Conservation (phyloP, 2,113 vertebrate species). For the Psephotus haematonotus region DNA sequence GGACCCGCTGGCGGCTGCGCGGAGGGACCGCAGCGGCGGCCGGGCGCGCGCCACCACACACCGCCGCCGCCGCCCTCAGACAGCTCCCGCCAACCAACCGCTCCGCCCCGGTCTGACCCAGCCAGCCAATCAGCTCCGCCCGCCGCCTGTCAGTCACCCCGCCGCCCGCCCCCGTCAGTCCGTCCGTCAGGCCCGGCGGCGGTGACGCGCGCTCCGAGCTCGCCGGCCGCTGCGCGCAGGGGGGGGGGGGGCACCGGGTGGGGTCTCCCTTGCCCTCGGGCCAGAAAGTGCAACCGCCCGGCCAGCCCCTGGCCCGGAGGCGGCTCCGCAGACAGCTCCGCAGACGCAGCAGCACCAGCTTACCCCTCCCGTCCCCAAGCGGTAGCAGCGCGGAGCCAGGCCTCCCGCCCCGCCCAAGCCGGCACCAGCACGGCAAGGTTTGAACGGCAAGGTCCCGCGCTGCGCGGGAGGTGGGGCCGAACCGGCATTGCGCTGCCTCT, state of each 20-base stretch:
- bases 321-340: accelerated
- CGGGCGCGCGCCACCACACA: no score
- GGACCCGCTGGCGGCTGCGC: no score
- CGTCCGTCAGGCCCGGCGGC: no score
- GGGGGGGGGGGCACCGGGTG: no score
- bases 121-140: background rate
- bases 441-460: background rate
- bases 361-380: no score
- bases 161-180: background rate
- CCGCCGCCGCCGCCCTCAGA: accelerated
- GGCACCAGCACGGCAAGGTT: background rate
- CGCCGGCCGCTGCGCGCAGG: background rate
- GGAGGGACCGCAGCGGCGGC: no score
- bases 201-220: no score
- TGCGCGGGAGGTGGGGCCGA: background rate
- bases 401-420: no score
- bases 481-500: background rate
- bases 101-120: background rate
- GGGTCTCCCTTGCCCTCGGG: background rate
- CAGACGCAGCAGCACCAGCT: no score
- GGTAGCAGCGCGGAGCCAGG: background rate
- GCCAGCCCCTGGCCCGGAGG: accelerated
- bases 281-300: accelerated
- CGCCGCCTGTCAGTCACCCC: background rate
- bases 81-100: background rate